These are phyloP conservation scores for Heterodera carotae DNA, from an alignment of 1,140 invertebrate species.

Conservation along the genomic window DNA sequence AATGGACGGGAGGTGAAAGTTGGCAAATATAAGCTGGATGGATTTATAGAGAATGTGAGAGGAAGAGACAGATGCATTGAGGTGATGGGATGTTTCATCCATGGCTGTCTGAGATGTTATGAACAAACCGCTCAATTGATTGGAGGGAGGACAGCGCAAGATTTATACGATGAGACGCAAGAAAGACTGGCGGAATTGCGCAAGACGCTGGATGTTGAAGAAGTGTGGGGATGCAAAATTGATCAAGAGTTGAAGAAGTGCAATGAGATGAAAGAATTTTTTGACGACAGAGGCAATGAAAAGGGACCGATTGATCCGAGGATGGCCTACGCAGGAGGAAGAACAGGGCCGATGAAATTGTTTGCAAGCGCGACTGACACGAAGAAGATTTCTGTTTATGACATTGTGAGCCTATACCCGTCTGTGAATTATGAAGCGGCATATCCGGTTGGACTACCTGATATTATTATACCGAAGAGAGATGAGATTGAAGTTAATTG, in stretches of 20 bases:
- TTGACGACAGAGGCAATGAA: not conserved
- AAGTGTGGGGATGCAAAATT: not conserved
- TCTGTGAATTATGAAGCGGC: not conserved
- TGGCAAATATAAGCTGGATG: not conserved
- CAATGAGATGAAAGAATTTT: not conserved
- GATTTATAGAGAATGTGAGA: not conserved
- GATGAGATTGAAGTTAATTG: not conserved
- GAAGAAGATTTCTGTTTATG: not conserved
- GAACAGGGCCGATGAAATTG: not conserved
- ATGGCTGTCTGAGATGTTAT: not conserved
- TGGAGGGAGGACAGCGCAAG: not conserved
- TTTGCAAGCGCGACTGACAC: not conserved
- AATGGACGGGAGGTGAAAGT: not conserved
- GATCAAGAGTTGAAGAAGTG: not conserved
- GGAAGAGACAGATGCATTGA: not conserved
- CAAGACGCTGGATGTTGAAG: not conserved
- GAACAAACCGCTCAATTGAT: not conserved
- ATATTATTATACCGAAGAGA: not conserved
- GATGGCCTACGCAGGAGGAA: not conserved
- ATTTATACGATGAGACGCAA: not conserved
- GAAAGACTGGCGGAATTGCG: not conserved
- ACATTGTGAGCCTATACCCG: constrained; percentile 4
- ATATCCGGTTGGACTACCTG: not conserved
- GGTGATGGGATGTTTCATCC: not conserved
- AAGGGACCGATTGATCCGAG: not conserved